Conservation (phyloP, 2,888 invertebrate genomes). For the Scelioninae gen. 2 region DNA sequence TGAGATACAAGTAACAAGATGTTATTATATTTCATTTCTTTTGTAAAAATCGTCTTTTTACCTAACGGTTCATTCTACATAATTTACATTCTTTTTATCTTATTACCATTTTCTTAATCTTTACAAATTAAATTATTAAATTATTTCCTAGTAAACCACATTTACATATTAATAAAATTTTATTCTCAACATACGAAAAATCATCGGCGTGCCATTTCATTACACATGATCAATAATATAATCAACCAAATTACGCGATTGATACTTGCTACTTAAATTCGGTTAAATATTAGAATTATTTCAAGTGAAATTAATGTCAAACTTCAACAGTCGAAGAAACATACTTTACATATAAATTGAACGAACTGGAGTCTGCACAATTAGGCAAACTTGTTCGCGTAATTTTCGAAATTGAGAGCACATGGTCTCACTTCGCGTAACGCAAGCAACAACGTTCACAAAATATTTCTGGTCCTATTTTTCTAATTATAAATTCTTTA, state of each 20-base stretch:
- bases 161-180: too few species aligned
- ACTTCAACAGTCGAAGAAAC: slow-evolving; percentile 27
- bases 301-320: slow-evolving; percentile 40
- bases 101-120: too few species aligned
- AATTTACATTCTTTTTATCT: too few species aligned
- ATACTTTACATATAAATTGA: slow-evolving; percentile 38
- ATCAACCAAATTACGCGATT: slow-evolving; percentile 20
- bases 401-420: slow-evolving; percentile 27
- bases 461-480: too few species aligned
- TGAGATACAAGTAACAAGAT: too few species aligned
- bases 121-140: too few species aligned
- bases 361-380: slow-evolving; percentile 23
- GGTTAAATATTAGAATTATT: slow-evolving; percentile 25
- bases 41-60: too few species aligned
- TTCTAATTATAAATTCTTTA: too few species aligned
- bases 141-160: too few species aligned
- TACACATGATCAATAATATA: slow-evolving; percentile 21
- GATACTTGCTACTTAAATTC: slow-evolving; percentile 12
- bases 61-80: too few species aligned
- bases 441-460: too few species aligned
- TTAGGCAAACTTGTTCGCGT: slow-evolving; percentile 28
- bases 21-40: too few species aligned
- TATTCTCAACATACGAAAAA: neutral
- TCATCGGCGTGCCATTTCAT: neutral
- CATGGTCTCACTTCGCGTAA: neutral